Evolutionary conservation across 2,888 invertebrate genomes (phyloP), one percentile per base, ranked within the genome.

Genomic region (Ophion ventricosus): DNA sequence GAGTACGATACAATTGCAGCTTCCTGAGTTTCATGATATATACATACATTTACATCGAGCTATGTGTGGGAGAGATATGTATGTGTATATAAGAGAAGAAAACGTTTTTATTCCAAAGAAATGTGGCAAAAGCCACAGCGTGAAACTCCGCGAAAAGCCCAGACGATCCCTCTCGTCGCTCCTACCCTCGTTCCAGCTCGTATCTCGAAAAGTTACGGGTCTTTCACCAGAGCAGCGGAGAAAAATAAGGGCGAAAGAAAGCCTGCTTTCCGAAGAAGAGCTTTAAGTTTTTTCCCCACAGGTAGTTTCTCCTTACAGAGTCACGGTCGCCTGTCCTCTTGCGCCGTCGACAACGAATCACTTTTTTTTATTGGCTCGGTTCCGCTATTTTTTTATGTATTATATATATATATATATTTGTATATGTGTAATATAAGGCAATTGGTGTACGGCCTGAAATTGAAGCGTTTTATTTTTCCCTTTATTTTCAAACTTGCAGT

Each of bases 201-300:
- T 82, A 73, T 74, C 77, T 75, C 59, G 49, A 73, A 81, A 84
- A 84, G 84, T 84, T 82, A 82, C 81, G 74, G 57, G n/a, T 35
- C 59, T 64, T 40, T 40, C 72, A 61, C 66, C 59, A 66, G 25
- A 26, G 57, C 73, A 26, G 56, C 40, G 23, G 54, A 56, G 57
- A 56, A 75, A 80, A 66, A 82, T 78, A 73, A 73, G 35, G 82
- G 54, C 67, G 54, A 73, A 35, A 56, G 56, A 63, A 82, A 70
- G 63, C 75, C 66, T 70, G 59, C 77, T 75, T 69, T 59, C 14
- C 35, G 26, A 54, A 26, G 26, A 54, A 26, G 67, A 73, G 82
- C 84, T 82, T 84, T 63, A 82, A 82, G 79, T 84, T 82, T 73
- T 49, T 80, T 81, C 76, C 57, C 67, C 70, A 61, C 75, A 72